Conservation (phyloP, 2,113 vertebrate genomes). For the Megaleporinus macrocephalus region DNA sequence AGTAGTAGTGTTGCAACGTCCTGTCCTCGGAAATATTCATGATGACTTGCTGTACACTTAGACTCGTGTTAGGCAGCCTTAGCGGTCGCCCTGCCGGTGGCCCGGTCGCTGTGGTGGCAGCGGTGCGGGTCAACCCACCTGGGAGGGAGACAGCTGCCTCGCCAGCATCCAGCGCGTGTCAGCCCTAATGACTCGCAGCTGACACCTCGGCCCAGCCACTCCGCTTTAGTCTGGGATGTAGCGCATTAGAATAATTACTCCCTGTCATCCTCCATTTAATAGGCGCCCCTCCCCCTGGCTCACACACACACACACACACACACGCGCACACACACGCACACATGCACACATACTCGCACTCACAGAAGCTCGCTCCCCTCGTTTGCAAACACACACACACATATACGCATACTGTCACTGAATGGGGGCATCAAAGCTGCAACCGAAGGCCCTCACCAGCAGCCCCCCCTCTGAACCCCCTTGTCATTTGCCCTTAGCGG, state of each 20-base stretch:
- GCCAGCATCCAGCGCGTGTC: conserved; percentile 70
- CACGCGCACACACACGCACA: conserved; percentile 30
- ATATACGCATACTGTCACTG: conserved; percentile 49
- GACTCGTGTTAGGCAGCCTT: conserved; percentile 16
- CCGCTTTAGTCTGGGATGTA: conserved; percentile 69
- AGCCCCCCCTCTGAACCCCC: conserved; percentile 20
- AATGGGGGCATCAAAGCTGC: conserved; percentile 48
- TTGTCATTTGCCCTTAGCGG: conserved; percentile 40
- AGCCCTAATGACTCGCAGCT: conserved; percentile 72
- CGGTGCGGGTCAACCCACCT: conserved; percentile 65
- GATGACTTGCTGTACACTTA: conserved; percentile 25
- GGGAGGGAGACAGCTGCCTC: conserved; percentile 73
- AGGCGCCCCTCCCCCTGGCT: conserved; percentile 47
- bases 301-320: conserved; percentile 48
- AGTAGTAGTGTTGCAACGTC: no score
- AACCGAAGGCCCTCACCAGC: conserved; percentile 11
- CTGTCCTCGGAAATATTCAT: background rate
- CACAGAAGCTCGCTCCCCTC: conserved; percentile 28
- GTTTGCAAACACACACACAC: conserved; percentile 46
- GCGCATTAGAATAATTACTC: conserved; percentile 76
- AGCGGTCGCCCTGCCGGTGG: conserved; percentile 39
- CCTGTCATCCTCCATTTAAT: conserved; percentile 76
- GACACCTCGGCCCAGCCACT: conserved; percentile 69
- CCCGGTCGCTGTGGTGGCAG: conserved; percentile 52
- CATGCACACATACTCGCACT: conserved; percentile 46